Percentiles rank a stretch among this genome's conserved stretches.
Conservation (phyloP, 1,140 invertebrate genomes). For the Zophobas morio region DNA sequence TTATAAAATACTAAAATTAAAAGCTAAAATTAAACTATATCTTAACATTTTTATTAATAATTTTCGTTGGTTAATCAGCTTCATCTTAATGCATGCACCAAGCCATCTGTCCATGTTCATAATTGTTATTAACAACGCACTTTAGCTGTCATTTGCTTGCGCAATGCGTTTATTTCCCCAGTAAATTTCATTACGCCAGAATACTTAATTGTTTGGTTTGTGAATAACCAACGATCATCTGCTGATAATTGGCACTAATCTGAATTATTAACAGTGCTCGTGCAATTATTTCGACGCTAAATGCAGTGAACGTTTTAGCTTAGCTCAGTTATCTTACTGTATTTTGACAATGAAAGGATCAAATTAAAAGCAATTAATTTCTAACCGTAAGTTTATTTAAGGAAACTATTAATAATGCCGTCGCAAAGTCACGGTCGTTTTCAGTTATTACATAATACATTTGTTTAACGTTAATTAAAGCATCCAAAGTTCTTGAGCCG, state of each 20-base stretch:
- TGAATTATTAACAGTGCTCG: slow-evolving; percentile 7
- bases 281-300: background rate
- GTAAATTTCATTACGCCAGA: background rate
- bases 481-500: background rate
- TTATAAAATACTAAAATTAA: no score
- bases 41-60: no score
- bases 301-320: background rate
- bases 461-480: slow-evolving; percentile 3
- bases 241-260: slow-evolving; percentile 1
- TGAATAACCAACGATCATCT: slow-evolving; percentile 6
- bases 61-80: no score
- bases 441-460: background rate
- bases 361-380: slow-evolving; percentile 15
- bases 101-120: no score
- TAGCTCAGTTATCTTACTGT: slow-evolving; percentile 6
- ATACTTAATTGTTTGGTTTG: background rate
- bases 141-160: background rate
- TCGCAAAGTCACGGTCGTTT: background rate
- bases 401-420: slow-evolving; percentile 5
- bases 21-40: no score
- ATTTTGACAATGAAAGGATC: slow-evolving; percentile 33
- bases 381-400: slow-evolving; percentile 2
- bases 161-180: slow-evolving; percentile 6
- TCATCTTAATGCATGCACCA: no score
- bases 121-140: no score